A percentile compares a stretch with the other conserved stretches of the same genome.
These are phyloP conservation scores for Argynnis bischoffii DNA, from an alignment of 2,888 invertebrate genomes.

Conservation along the genomic window DNA sequence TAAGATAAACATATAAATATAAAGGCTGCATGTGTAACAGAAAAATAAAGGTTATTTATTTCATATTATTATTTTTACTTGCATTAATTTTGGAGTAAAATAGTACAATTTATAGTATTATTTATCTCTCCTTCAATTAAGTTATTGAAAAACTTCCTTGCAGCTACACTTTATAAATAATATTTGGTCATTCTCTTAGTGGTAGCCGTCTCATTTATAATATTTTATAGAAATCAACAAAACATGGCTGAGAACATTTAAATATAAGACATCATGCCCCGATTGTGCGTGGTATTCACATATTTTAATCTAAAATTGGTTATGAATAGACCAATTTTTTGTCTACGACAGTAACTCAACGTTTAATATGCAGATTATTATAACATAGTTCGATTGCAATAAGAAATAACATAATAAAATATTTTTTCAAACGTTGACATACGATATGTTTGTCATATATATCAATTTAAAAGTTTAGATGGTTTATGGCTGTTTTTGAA, in stretches of 20 bases:
- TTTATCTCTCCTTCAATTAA: background rate
- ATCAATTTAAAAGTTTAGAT: background rate
- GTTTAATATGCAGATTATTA: slow-evolving; percentile 37
- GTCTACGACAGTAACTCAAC: slow-evolving; percentile 24
- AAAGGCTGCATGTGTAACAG: no score
- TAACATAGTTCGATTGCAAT: slow-evolving; percentile 19
- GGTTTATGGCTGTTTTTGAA: no score
- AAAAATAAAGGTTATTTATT: no score
- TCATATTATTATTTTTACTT: no score
- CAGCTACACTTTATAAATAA: slow-evolving; percentile 56
- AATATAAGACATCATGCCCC: slow-evolving; percentile 68
- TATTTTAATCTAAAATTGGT: slow-evolving; percentile 66
- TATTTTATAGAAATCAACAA: slow-evolving; percentile 83
- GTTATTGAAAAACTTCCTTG: slow-evolving; percentile 50
- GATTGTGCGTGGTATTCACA: slow-evolving; percentile 67
- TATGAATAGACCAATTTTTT: slow-evolving; percentile 61
- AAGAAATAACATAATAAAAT: background rate
- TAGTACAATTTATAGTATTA: background rate
- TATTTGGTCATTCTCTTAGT: slow-evolving; percentile 80
- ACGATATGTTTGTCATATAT: background rate
- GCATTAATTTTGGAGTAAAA: no score
- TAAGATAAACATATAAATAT: no score
- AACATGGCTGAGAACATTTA: slow-evolving; percentile 76
- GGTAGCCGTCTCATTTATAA: slow-evolving; percentile 81
- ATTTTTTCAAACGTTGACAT: background rate